Percentiles rank a stretch among this genome's conserved stretches.
Evolutionary conservation across 1,140 invertebrate species (phyloP).

Genomic region (Diabrotica virgifera): DNA sequence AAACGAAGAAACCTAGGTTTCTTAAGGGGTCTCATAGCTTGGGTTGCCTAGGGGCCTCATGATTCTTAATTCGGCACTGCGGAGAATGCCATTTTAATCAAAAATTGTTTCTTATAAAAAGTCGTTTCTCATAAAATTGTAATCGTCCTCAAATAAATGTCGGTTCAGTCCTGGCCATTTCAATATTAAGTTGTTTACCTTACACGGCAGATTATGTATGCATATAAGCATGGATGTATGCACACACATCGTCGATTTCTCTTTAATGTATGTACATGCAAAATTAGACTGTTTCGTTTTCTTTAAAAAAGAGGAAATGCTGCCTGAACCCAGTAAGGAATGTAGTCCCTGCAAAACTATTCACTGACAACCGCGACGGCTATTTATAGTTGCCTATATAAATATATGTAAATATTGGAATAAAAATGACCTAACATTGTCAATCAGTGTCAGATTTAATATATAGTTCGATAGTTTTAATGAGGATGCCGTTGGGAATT

Average conservation of each 20-base stretch:
- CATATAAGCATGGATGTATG: not conserved
- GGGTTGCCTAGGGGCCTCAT: no score
- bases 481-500: not conserved
- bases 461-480: not conserved
- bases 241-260: not conserved
- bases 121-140: no score
- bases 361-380: not conserved
- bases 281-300: slow-evolving; percentile 1
- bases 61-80: no score
- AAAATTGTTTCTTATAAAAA: no score
- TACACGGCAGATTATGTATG: not conserved
- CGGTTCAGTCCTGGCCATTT: no score
- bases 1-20: no score
- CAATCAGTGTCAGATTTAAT: not conserved
- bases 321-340: not conserved
- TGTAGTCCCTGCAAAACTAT: not conserved
- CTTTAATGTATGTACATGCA: slow-evolving; percentile 3
- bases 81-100: no score
- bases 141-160: no score
- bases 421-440: slow-evolving; percentile 3
- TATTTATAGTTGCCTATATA: not conserved
- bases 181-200: no score
- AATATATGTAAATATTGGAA: not conserved
- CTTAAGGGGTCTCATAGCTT: no score
- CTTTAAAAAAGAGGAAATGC: not conserved